Base-by-base conservation (phyloP, 2,113 vertebrate genomes). In the Marmota flaviventris region DNA sequence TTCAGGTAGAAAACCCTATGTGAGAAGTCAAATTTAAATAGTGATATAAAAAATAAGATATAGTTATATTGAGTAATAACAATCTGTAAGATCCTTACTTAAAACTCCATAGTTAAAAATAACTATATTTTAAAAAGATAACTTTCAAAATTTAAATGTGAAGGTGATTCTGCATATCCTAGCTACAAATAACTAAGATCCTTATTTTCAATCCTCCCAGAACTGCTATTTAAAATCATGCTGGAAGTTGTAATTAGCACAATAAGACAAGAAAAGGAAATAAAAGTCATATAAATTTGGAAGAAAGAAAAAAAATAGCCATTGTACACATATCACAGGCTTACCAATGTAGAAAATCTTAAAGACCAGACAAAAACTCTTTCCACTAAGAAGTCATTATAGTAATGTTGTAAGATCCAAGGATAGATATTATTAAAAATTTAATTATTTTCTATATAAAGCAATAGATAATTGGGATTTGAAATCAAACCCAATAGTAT, bases 111-210 rank as follows among this genome's bases (percentile, higher is more conserved):
- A 51, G 48, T 63, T 92, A 73, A 42, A 89, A 94, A 92, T 78
- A 63, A 69, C 42, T 77, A 34, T 73, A 53, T 65, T 84, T 63
- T 63, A 75, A 91, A 82, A 96, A 75, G 24, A 67, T 6, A 53
- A 25, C 34, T 70, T 93, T 96, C 13, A 89, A 93, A 96, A 85
- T 56, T 34, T 70, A 90, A 85, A 45, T 65, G 24, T 84, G 34
- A n/a, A 70, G 29, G 1, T 63, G n/a, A 65, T 63, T 85, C 14
- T 79, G 39, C 5, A 79, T 90, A 27, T 12, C 25, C 4, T 39
- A n/a, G 34, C 14, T 53, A 42, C 4, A 51, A 70, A 42, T 85
- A 89, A 72, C 63, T 85, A 65, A 93, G 77, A 32, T 34, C 34
- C 84, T 45, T 89, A 53, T 65, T 84, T 72, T 89, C 61, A 84